A percentile compares a stretch with the other conserved stretches of the same genome.
phyloP scores from a whole-genome alignment of 35 echinoderm and acorn worm genomes.

The Eucidaris tribuloides region DNA sequence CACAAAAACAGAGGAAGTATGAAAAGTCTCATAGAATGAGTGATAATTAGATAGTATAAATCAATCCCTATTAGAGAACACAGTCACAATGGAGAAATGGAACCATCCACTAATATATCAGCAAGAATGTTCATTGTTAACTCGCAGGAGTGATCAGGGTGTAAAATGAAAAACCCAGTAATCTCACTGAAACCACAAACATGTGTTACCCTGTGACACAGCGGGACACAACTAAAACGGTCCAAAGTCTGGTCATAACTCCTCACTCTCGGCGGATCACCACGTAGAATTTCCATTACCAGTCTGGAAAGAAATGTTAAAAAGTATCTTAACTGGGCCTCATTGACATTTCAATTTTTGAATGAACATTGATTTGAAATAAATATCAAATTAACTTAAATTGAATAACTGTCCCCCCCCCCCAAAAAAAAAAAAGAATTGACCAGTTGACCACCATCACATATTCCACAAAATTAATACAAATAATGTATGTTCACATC shows the following conservation, averaged over 20 bases:
- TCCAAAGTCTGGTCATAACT: slow-evolving; percentile 81
- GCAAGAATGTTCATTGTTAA: no score
- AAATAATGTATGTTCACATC: background rate
- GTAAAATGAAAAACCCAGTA: no score
- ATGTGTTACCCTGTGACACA: slow-evolving; percentile 70
- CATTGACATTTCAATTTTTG: background rate
- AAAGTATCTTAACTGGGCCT: background rate
- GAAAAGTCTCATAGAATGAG: no score
- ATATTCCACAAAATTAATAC: background rate
- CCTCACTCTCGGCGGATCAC: slow-evolving; percentile 92
- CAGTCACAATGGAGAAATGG: no score
- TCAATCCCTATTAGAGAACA: no score
- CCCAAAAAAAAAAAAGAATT: background rate
- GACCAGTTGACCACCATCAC: no score
- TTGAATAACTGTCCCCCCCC: no score
- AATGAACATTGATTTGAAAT: background rate
- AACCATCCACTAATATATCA: no score
- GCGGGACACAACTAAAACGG: slow-evolving; percentile 83
- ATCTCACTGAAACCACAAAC: slow-evolving; percentile 94
- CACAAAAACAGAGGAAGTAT: no score
- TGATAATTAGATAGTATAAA: no score
- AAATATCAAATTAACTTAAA: background rate
- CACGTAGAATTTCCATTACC: slow-evolving; percentile 93
- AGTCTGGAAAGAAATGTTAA: slow-evolving; percentile 31
- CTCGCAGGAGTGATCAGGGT: no score